Conservation (phyloP, 1,140 invertebrate species). For the Panagrolaimus sp. region DNA sequence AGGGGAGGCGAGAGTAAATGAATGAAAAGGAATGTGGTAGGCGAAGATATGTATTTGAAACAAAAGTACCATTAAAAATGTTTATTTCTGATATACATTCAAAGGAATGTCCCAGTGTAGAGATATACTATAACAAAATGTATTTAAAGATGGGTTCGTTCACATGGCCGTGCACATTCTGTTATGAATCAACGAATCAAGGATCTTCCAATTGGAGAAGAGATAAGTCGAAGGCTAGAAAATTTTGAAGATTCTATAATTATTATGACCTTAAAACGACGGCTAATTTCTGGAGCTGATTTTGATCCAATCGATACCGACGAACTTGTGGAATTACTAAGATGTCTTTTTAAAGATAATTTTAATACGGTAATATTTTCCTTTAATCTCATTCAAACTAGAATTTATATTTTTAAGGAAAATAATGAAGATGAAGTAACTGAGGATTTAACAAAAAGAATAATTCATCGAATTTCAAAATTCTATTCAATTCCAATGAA, state of each 20-base stretch:
- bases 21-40: neutral
- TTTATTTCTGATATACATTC: conserved; percentile 17
- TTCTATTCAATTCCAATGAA: conserved; percentile 2
- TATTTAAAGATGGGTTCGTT: conserved; percentile 1
- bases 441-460: neutral
- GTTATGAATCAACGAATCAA: neutral
- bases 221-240: neutral
- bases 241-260: neutral
- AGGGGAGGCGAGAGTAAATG: neutral
- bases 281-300: neutral
- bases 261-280: neutral
- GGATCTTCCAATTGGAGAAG: neutral
- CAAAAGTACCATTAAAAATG: conserved; percentile 14
- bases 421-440: neutral
- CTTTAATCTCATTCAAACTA: no score
- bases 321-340: neutral
- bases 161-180: conserved; percentile 5
- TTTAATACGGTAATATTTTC: neutral
- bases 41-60: no score
- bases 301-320: conserved; percentile 8
- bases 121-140: no score
- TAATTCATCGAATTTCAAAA: neutral
- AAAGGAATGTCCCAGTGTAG: no score
- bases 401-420: neutral
- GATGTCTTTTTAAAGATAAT: neutral